These are phyloP conservation scores for Podarcis siculus DNA, from an alignment of 2,797 vertebrate genomes.

Conservation along the genomic window DNA sequence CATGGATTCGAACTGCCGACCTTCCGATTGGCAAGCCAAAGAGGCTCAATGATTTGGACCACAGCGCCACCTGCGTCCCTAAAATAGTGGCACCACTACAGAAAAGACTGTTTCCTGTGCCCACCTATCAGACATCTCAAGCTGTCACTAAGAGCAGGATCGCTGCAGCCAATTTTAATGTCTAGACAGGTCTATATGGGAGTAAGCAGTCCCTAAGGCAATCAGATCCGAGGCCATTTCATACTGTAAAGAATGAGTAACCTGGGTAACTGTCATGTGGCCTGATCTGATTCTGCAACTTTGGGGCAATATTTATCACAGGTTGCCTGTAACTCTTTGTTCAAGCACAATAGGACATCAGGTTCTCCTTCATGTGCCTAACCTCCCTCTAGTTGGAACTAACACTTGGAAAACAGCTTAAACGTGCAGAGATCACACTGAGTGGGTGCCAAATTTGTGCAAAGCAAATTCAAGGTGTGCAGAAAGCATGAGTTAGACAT, in stretches of 20 bases:
- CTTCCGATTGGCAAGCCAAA: too few species aligned
- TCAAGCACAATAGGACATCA: neutral
- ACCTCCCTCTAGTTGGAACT: neutral
- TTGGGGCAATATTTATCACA: neutral
- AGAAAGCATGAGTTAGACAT: neutral
- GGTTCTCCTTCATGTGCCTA: neutral
- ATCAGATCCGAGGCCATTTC: too few species aligned
- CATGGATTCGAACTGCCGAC: too few species aligned
- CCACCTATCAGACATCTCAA: neutral
- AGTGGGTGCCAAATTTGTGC: neutral
- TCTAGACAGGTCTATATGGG: neutral
- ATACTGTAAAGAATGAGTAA: neutral
- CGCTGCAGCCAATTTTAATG: neutral
- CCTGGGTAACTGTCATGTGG: neutral
- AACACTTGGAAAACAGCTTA: neutral
- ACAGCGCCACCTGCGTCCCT: too few species aligned
- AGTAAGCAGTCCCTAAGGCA: neutral
- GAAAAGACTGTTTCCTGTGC: neutral
- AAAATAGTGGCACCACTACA: neutral
- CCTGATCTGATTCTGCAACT: neutral
- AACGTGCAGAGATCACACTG: too few species aligned
- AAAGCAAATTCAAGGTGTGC: neutral
- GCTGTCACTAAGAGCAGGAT: neutral
- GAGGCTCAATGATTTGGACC: too few species aligned
- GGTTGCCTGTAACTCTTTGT: neutral